Base-by-base conservation (phyloP, 1,140 invertebrate genomes). In the Drosophila sechellia region DNA sequence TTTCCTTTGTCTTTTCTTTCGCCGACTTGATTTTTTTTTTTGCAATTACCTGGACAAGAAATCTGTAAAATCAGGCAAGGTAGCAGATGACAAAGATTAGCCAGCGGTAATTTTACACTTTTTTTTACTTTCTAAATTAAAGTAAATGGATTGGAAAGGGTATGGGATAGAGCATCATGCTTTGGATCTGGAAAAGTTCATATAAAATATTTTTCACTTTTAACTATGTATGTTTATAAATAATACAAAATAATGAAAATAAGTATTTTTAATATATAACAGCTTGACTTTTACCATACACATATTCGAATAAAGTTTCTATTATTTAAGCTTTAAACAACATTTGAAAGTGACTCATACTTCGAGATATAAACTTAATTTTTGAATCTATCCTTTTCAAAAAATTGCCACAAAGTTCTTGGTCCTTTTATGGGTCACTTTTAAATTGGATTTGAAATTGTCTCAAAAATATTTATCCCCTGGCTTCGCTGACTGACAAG, bases 61-160 rank as follows among this genome's bases (percentile, higher is more conserved):
- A 87, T 87, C 83, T 66, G 45, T 34, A 59, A 81, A 85, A 86
- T 78, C 81, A 61, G 69, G 49, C 60, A 74, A 58, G 60, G 54
- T 54, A 78, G 74, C 78, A 87, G 81, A 81, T 86, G 83, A 87
- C 83, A 86, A 87, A 87, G 84, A 87, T 86, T 87, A 83, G 81
- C 83, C 53, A 69, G 58, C 55, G 74, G 81, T 73, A 86, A 87
- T 86, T 81, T 77, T 77, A 52, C 49, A 35, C 49, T 85, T 81
- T 80, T 80, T 79, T 64, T 74, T 76, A 64, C 42, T 70, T 81
- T 59, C 56, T 59, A 63, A 57, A 54, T 45, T 42, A 49, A 22
- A 59, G 43, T 53, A 50, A 60, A 46, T 48, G 69, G 52, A 77
- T 20, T 13, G 42, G 50, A 13, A 55, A 72, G 60, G 60, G 52